Evolutionary conservation across 2,797 vertebrate genomes (phyloP).

Genomic region (Anniella stebbinsi): DNA sequence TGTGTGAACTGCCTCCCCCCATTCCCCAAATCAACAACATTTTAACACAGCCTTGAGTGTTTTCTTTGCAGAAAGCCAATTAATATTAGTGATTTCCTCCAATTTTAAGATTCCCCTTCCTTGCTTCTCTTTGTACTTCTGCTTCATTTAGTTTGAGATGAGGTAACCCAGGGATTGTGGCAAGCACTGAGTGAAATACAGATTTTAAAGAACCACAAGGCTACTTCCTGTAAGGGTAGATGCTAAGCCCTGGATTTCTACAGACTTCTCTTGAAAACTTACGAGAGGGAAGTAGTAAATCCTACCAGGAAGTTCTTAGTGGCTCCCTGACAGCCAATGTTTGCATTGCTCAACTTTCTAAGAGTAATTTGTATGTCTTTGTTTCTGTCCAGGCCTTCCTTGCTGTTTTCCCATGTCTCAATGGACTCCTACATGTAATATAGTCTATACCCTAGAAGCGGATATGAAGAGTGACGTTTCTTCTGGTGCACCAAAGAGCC

Average conservation of each 20-base stretch:
- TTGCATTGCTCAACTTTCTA: background rate
- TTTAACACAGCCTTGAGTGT: background rate
- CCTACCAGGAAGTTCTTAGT: background rate
- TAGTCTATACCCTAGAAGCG: slow-evolving; percentile 85
- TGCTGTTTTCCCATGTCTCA: slow-evolving; percentile 81
- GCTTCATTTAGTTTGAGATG: background rate
- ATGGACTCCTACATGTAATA: slow-evolving; percentile 84
- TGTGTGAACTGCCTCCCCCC: too few species aligned
- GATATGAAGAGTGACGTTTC: slow-evolving; percentile 99
- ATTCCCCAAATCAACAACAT: too few species aligned
- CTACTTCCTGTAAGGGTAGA: background rate
- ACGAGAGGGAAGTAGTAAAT: background rate
- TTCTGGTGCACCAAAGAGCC: slow-evolving; percentile 91
- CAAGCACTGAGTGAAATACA: background rate
- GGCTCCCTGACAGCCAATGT: background rate
- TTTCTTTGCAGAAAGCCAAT: background rate
- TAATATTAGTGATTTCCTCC: background rate
- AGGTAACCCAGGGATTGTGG: background rate
- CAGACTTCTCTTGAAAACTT: background rate
- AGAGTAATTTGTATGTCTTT: slow-evolving; percentile 5
- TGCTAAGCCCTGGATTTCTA: background rate
- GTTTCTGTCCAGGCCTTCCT: slow-evolving; percentile 74
- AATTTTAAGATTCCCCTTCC: background rate
- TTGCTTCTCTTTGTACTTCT: background rate
- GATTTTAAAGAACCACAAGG: background rate